Base-by-base conservation (phyloP, 23 tunicate genomes). In the Diplosoma virens region DNA sequence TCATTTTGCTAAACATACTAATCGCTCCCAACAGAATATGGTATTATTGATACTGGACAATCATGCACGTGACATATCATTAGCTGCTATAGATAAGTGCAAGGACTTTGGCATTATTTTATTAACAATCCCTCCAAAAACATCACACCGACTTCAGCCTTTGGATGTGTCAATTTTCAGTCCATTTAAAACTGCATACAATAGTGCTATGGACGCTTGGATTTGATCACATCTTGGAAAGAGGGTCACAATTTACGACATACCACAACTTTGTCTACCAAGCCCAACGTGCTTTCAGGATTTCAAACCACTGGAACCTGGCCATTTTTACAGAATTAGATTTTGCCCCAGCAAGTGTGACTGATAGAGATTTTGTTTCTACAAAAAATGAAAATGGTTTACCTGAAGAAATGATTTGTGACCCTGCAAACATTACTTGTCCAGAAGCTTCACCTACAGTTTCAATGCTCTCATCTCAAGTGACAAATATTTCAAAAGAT, bases 91-190 rank as follows among this genome's bases (percentile, higher is more conserved):
- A 32, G 81, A 76, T 30, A 3, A 30, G 4, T 61, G 46, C 30
- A 76, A 32, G 32, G 74, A 56, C 25, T 32, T 21, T 30, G 48
- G 50, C 2, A 29, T 76, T 28, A 26, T 55, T 58, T 32, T 76
- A 26, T 26, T 76, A 5, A 76, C 81, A 14, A 34, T 67, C 24
- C 81, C 81, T 5, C 81, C 81, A 1, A 73, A 76, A 30, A 61
- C 74, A 2, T 76, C 73, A 2, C 81, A 76, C 24, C 46, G 30
- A 14, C 73, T 76, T 11, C 81, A 76, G 29, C 81, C 81, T 6
- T 50, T 76, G 3, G 67, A 76, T 32, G 60, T 21, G 60, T 22
- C 48, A 27, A 47, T 76, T 28, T 76, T 61, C 60, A 23, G 47
- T 3, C 81, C 67, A 2, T 53, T 76, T 17, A 76, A 76, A 25